These are phyloP conservation scores for Pionites leucogaster DNA, from an alignment of 2,113 vertebrate species.

Conservation along the genomic window DNA sequence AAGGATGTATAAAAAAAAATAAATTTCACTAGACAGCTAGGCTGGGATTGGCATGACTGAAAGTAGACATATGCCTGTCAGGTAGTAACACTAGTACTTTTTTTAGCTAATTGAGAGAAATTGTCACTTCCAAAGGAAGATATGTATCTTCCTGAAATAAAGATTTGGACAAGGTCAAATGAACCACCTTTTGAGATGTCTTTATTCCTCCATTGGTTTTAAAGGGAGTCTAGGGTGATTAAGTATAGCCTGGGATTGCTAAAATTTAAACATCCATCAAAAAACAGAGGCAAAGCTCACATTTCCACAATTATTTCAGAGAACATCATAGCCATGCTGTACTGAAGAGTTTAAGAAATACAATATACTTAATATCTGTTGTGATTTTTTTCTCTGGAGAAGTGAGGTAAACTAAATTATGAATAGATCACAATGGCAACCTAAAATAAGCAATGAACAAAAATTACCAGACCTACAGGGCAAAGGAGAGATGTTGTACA, in stretches of 20 bases:
- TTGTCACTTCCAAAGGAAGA: background rate
- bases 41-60: background rate
- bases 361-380: background rate
- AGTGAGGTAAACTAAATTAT: background rate
- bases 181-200: background rate
- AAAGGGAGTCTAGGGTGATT: background rate
- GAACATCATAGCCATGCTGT: accelerated
- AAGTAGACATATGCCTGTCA: background rate
- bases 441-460: background rate
- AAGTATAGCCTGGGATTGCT: background rate
- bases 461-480: background rate
- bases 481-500: background rate
- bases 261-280: background rate
- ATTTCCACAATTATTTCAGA: background rate
- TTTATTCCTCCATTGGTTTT: background rate
- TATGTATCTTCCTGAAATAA: background rate
- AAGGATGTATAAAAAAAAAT: background rate
- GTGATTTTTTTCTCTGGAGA: background rate
- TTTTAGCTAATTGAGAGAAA: constrained; percentile 19
- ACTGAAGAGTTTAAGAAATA: background rate
- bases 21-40: background rate
- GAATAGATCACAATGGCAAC: background rate
- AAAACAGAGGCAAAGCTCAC: background rate
- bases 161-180: background rate
- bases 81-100: background rate